phyloP scores from a whole-genome alignment of 2,888 invertebrate species.

The Nemurella pictetii region DNA sequence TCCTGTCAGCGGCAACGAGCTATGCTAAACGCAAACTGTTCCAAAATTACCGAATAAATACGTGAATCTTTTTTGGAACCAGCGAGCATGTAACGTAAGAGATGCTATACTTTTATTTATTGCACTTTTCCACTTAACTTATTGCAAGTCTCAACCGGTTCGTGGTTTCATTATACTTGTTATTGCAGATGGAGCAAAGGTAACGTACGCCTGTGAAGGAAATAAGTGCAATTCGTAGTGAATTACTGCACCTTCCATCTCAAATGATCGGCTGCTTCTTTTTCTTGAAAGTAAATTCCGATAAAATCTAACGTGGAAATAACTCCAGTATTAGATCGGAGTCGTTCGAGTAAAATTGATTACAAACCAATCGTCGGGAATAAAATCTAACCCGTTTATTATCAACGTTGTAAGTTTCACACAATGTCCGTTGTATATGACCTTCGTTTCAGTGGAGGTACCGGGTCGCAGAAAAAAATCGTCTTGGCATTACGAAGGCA shows the following conservation, averaged over 20 bases:
- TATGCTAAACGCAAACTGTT: neutral
- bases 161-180: neutral
- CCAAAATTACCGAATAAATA: neutral
- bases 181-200: neutral
- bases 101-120: conserved; percentile 2
- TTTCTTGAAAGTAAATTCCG: neutral
- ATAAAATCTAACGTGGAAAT: no score
- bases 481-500: no score
- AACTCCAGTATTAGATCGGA: no score
- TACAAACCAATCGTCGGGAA: no score
- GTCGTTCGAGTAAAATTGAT: no score
- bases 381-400: no score
- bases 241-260: neutral
- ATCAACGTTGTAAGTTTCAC: no score
- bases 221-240: neutral
- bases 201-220: neutral
- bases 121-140: conserved; percentile 4
- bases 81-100: neutral
- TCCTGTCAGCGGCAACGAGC: neutral
- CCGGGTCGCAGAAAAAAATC: neutral
- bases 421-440: no score
- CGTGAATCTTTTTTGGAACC: conserved; percentile 1
- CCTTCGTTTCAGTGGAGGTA: neutral
- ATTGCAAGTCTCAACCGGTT: neutral
- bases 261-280: neutral